Evolutionary conservation across 1,140 invertebrate species (phyloP).

Genomic region (Papilio aristodemus): DNA sequence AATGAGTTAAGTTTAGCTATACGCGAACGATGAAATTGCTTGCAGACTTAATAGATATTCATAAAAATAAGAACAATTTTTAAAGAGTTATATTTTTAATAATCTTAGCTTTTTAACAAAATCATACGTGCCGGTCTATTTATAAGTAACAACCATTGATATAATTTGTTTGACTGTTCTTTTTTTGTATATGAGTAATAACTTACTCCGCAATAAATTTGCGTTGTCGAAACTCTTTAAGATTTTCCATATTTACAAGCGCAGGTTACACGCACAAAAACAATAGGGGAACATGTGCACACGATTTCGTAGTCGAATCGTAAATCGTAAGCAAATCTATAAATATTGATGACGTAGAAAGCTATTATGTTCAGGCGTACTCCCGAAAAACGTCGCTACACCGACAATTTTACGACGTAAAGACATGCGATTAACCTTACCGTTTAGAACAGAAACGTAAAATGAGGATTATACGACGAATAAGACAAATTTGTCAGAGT

Average conservation of each 20-base stretch:
- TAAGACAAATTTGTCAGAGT: background rate
- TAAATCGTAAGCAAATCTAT: conserved; percentile 59
- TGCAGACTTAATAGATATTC: conserved; percentile 34
- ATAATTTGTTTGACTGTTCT: background rate
- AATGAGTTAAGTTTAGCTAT: conserved; percentile 62
- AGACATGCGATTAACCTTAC: conserved; percentile 67
- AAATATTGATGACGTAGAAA: conserved; percentile 69
- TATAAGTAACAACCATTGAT: too few relatives aligned
- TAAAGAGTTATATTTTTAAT: conserved; percentile 33
- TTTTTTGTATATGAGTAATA: too few relatives aligned
- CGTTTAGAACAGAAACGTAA: conserved; percentile 43
- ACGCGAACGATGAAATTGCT: conserved; percentile 50
- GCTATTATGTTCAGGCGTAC: conserved; percentile 61
- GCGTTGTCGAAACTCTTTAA: background rate
- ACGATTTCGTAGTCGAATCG: conserved; percentile 47
- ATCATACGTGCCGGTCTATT: background rate
- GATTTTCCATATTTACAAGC: conserved; percentile 6
- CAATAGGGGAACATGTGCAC: conserved; percentile 49
- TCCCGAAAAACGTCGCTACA: conserved; percentile 59
- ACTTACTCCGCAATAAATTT: background rate
- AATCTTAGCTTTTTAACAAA: conserved; percentile 24
- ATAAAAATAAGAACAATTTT: conserved; percentile 35
- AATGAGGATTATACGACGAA: conserved; percentile 24
- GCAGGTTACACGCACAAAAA: conserved; percentile 30
- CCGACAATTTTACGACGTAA: conserved; percentile 60